Evolutionary conservation across 1,140 invertebrate genomes (phyloP).

Genomic region (Dendroctonus ponderosae): DNA sequence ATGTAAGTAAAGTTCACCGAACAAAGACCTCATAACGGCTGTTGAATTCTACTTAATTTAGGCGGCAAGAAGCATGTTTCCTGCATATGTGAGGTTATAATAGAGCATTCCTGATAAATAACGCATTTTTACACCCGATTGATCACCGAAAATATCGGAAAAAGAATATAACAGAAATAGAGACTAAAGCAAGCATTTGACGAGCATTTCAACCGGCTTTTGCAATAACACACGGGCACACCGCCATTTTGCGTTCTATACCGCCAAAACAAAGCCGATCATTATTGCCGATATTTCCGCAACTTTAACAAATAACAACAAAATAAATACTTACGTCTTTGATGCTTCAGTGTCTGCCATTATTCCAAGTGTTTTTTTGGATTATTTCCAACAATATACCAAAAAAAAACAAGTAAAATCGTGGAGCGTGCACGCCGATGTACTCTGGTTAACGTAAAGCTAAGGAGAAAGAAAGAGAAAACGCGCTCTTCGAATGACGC

Average conservation of each 20-base stretch:
- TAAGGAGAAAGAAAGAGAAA: slow-evolving; percentile 38
- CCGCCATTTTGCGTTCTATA: slow-evolving; percentile 41
- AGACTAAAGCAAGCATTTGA: not conserved
- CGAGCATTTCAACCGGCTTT: slow-evolving; percentile 32
- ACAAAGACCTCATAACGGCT: too few species aligned
- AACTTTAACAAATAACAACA: slow-evolving; percentile 7
- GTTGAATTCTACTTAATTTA: too few species aligned
- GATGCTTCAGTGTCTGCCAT: slow-evolving; percentile 46
- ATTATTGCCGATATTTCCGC: slow-evolving; percentile 5
- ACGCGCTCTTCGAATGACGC: slow-evolving; percentile 12
- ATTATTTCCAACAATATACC: slow-evolving; percentile 18
- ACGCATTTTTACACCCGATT: too few species aligned
- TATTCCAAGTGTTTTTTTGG: slow-evolving; percentile 35
- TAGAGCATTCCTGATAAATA: too few species aligned
- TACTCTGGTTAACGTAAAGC: slow-evolving; percentile 41
- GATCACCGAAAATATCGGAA: not conserved
- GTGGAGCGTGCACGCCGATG: slow-evolving; percentile 38
- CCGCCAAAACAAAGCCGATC: slow-evolving; percentile 44
- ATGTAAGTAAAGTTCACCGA: too few species aligned
- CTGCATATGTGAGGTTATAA: too few species aligned
- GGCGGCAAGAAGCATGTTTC: too few species aligned
- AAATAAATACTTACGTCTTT: slow-evolving; percentile 42
- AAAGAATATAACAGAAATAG: slow-evolving; percentile 1
- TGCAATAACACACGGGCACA: slow-evolving; percentile 19
- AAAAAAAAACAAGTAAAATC: slow-evolving; percentile 40